phyloP scores from a whole-genome alignment of 2,888 invertebrate genomes.

The Silvanus unidentatus region DNA sequence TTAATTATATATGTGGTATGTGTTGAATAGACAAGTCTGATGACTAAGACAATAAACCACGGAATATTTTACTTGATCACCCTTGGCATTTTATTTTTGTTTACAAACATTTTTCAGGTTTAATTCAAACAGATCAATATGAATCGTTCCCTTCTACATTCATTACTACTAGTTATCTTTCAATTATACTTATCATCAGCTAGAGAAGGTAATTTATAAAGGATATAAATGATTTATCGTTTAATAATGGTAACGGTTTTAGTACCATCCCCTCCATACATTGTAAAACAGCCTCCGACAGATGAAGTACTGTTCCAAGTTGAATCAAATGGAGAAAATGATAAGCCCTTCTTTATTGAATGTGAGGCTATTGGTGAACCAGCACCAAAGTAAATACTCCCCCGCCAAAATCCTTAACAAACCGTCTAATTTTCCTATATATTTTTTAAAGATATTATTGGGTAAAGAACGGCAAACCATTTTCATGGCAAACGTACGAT shows the following conservation, averaged over 20 bases:
- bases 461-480: constrained; percentile 94
- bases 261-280: constrained; percentile 87
- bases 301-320: constrained; percentile 91
- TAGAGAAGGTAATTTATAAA: too few species aligned
- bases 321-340: constrained; percentile 77
- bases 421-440: neutral
- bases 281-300: constrained; percentile 86
- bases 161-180: too few species aligned
- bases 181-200: too few species aligned
- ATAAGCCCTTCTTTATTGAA: constrained; percentile 91
- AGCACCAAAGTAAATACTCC: constrained; percentile 82
- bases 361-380: constrained; percentile 97
- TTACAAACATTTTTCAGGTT: too few species aligned
- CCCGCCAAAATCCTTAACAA: neutral
- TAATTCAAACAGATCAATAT: too few species aligned
- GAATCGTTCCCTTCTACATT: too few species aligned
- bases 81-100: too few species aligned
- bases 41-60: too few species aligned
- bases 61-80: too few species aligned
- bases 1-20: too few species aligned
- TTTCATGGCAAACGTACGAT: constrained; percentile 91
- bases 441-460: constrained; percentile 65
- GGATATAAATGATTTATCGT: too few species aligned
- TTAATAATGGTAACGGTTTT: constrained; percentile 21
- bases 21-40: too few species aligned